Percentiles rank a stretch among this genome's conserved stretches.
phyloP scores from a whole-genome alignment of 2,888 invertebrate species.

The Spodoptera picta region DNA sequence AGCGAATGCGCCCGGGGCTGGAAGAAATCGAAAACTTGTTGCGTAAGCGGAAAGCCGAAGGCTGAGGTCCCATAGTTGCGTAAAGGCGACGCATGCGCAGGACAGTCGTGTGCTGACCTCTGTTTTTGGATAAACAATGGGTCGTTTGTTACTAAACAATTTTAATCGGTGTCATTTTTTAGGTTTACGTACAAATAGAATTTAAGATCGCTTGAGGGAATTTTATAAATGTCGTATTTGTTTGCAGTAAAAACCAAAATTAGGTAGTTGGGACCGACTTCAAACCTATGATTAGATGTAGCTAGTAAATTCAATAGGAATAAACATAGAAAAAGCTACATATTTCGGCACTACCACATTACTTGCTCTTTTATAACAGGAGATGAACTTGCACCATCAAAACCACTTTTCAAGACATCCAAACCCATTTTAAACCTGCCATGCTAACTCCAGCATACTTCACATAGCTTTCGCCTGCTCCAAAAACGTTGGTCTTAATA shows the following conservation, averaged over 20 bases:
- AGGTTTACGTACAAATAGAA: conserved; percentile 27
- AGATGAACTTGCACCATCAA: conserved; percentile 8
- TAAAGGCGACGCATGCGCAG: conserved; percentile 62
- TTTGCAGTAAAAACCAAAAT: no score
- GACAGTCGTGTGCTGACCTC: conserved; percentile 57
- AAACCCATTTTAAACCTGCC: not conserved
- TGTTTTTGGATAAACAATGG: conserved; percentile 54
- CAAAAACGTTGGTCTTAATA: conserved; percentile 48
- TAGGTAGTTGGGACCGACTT: no score
- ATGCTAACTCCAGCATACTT: conserved; percentile 15
- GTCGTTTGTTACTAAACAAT: conserved; percentile 51
- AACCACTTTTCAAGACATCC: not conserved
- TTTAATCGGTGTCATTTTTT: conserved; percentile 46
- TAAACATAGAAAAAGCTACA: not conserved
- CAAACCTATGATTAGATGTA: no score
- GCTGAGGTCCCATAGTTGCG: conserved; percentile 73
- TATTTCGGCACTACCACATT: not conserved
- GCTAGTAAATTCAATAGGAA: no score
- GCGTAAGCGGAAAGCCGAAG: conserved; percentile 78
- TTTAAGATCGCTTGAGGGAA: conserved; percentile 3
- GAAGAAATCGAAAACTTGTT: conserved; percentile 83
- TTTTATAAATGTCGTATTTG: conserved; percentile 1
- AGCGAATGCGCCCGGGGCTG: conserved; percentile 75
- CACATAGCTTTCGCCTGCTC: conserved; percentile 44
- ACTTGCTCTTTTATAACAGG: no score